These are phyloP conservation scores for Caenorhabditis sp. DNA, from an alignment of 2,888 invertebrate genomes.

Conservation along the genomic window DNA sequence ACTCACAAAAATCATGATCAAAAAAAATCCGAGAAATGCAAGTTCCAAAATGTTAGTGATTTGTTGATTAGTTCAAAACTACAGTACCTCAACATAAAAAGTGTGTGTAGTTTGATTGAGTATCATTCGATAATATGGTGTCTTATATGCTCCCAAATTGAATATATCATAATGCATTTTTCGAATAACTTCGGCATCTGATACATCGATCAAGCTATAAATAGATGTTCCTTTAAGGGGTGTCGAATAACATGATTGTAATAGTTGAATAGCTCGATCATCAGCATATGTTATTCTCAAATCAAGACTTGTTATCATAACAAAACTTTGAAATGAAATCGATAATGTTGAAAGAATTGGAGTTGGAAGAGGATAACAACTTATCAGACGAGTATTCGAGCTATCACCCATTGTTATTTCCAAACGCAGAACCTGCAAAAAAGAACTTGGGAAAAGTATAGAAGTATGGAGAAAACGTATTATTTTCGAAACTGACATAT, in stretches of 20 bases:
- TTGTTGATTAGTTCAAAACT: too few relatives aligned
- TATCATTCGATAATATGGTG: constrained; percentile 49
- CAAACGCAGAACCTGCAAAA: constrained; percentile 34
- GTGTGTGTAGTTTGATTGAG: constrained; percentile 18
- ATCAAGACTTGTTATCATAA: constrained; percentile 42
- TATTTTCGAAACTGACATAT: too few relatives aligned
- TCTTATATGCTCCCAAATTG: constrained; percentile 44
- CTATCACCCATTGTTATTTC: constrained; percentile 36
- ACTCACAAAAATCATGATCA: too few relatives aligned
- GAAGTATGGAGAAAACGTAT: too few relatives aligned
- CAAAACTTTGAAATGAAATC: constrained; percentile 39
- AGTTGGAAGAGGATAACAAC: constrained; percentile 44
- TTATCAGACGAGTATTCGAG: constrained; percentile 27
- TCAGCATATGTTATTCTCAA: constrained; percentile 38
- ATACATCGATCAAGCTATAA: constrained; percentile 39
- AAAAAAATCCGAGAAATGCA: neutral
- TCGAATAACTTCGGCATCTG: constrained; percentile 34
- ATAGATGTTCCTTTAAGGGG: constrained; percentile 35
- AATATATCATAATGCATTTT: constrained; percentile 44
- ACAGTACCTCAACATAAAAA: constrained; percentile 40
- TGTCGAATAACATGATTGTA: neutral
- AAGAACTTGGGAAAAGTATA: too few relatives aligned
- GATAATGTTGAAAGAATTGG: constrained; percentile 46
- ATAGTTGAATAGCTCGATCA: constrained; percentile 20
- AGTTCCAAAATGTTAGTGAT: neutral